These are phyloP conservation scores for Eupithecia subumbrata DNA, from an alignment of 2,888 invertebrate species.

Conservation along the genomic window DNA sequence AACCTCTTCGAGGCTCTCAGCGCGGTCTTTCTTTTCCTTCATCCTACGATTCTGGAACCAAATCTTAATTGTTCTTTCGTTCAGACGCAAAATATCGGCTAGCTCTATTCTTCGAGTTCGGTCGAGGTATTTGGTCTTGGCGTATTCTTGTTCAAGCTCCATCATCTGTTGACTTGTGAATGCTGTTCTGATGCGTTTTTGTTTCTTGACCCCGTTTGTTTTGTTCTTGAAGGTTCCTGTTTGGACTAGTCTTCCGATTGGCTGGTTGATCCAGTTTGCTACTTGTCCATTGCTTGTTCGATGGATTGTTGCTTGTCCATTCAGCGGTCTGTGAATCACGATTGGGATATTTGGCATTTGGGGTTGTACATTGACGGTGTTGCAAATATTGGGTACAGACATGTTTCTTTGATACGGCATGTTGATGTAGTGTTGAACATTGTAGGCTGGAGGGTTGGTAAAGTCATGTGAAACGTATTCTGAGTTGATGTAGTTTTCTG, in stretches of 20 bases:
- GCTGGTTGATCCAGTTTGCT: constrained; percentile 34
- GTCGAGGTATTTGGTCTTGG: constrained; percentile 87
- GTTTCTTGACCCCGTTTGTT: constrained; percentile 55
- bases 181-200: constrained; percentile 89
- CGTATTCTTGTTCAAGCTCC: constrained; percentile 90
- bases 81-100: constrained; percentile 51
- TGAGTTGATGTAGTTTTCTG: constrained; percentile 32
- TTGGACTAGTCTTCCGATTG: constrained; percentile 45
- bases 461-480: constrained; percentile 40
- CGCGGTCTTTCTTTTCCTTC: constrained; percentile 87
- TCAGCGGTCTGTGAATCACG: constrained; percentile 31
- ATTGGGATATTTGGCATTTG: constrained; percentile 32
- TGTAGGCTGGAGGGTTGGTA: constrained; percentile 36
- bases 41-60: constrained; percentile 94
- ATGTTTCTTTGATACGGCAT: constrained; percentile 34
- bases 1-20: constrained; percentile 58
- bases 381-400: constrained; percentile 20
- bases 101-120: constrained; percentile 89
- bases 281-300: constrained; percentile 18
- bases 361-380: constrained; percentile 33
- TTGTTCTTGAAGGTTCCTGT: constrained; percentile 48
- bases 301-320: constrained; percentile 4
- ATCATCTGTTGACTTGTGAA: constrained; percentile 90
- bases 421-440: constrained; percentile 37
- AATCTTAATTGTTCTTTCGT: constrained; percentile 86